Conservation (phyloP, 2,113 vertebrate genomes). For the Phaethon lepturus region DNA sequence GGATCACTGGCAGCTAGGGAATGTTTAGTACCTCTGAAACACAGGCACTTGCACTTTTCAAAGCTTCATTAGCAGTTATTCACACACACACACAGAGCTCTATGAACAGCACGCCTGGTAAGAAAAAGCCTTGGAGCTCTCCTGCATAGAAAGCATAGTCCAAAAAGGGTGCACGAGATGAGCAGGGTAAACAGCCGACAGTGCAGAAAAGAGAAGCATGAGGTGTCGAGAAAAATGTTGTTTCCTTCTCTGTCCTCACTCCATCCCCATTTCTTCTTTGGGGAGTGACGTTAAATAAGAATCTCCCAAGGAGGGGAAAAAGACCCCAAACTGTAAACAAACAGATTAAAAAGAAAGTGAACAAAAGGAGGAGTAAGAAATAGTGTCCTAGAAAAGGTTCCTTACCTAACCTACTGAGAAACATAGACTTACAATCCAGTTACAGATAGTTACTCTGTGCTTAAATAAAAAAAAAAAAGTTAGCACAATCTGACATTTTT, state of each 20-base stretch:
- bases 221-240: background rate
- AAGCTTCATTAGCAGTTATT: background rate
- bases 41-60: background rate
- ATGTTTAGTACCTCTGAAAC: background rate
- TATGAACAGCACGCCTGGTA: background rate
- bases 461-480: background rate
- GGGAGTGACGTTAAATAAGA: background rate
- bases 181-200: background rate
- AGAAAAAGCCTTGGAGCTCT: background rate
- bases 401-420: background rate
- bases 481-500: background rate
- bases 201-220: background rate
- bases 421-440: accelerated
- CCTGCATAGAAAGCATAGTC: background rate
- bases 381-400: background rate
- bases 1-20: background rate
- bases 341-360: background rate
- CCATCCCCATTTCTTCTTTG: background rate
- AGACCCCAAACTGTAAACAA: background rate
- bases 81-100: background rate
- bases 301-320: background rate
- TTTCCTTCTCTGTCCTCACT: background rate
- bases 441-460: background rate
- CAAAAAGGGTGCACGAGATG: accelerated
- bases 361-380: background rate